These are phyloP conservation scores for Danio rerio DNA, from an alignment of 2,113 vertebrate species.

Conservation along the genomic window DNA sequence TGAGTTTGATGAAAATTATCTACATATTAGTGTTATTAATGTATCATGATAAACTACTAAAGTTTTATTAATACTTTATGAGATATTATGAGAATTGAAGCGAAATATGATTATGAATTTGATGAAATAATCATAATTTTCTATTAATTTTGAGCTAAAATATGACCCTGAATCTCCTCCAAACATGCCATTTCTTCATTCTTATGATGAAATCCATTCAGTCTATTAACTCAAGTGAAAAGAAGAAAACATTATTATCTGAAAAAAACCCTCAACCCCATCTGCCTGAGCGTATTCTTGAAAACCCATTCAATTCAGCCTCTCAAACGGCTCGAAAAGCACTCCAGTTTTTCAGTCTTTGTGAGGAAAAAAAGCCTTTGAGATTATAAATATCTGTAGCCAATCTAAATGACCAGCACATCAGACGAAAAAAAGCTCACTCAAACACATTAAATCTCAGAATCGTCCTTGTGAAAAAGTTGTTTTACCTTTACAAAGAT, in stretches of 20 bases:
- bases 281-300: neutral
- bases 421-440: neutral
- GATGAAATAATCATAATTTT: too few species aligned
- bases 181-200: neutral
- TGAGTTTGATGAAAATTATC: too few species aligned
- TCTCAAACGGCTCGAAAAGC: neutral
- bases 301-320: neutral
- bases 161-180: neutral
- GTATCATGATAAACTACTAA: too few species aligned
- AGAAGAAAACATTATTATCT: neutral
- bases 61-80: too few species aligned
- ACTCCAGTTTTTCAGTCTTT: neutral
- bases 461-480: neutral
- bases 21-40: too few species aligned
- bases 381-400: conserved; percentile 6
- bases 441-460: neutral
- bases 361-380: neutral
- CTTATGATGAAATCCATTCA: neutral
- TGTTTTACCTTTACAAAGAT: conserved; percentile 38
- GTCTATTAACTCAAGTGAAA: neutral
- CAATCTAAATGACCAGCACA: neutral
- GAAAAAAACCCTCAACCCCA: neutral
- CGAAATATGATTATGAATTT: too few species aligned
- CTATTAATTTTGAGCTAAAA: neutral
- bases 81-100: too few species aligned